Evolutionary conservation across 2,888 invertebrate species (phyloP).

Genomic region (Lithosia quadra): DNA sequence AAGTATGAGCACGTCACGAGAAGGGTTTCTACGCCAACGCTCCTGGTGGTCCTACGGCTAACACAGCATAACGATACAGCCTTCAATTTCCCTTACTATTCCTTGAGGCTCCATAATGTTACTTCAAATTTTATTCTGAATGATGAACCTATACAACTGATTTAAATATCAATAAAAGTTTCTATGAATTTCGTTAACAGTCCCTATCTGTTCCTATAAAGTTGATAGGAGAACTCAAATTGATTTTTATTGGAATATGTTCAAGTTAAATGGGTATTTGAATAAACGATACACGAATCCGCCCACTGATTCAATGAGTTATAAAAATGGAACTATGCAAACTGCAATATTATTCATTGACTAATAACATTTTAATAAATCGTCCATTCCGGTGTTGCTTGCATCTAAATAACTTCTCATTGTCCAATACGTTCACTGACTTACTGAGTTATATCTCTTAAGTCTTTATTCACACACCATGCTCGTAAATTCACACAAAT

Average conservation of each 20-base stretch:
- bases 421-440: constrained; percentile 38
- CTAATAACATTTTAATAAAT: constrained; percentile 50
- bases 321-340: constrained; percentile 40
- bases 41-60: neutral
- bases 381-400: constrained; percentile 45
- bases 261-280: constrained; percentile 14
- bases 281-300: constrained; percentile 22
- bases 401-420: constrained; percentile 41
- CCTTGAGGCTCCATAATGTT: neutral
- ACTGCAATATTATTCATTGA: constrained; percentile 40
- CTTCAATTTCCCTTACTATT: neutral
- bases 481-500: constrained; percentile 54
- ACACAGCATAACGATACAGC: neutral
- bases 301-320: constrained; percentile 22
- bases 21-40: neutral
- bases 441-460: constrained; percentile 24
- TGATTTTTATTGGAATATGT: constrained; percentile 19
- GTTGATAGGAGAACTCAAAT: constrained; percentile 10
- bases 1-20: neutral
- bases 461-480: constrained; percentile 34
- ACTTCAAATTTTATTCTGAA: neutral
- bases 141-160: neutral
- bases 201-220: constrained; percentile 12
- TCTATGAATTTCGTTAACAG: constrained; percentile 8
- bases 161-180: constrained; percentile 19